phyloP scores from a whole-genome alignment of 2,113 vertebrate species.

The Cyphomyrus discorhynchus region DNA sequence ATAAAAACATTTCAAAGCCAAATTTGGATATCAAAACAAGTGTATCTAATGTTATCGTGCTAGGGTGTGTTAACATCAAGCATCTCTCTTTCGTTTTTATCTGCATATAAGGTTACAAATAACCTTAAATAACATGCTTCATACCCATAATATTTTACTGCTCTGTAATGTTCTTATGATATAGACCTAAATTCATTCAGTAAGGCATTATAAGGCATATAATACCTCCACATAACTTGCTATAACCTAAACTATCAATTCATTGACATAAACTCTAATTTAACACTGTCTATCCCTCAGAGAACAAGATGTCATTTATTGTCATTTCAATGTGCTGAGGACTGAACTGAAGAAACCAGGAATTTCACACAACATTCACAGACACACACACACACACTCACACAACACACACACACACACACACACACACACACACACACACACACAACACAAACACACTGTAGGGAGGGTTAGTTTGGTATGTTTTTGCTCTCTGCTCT shows the following conservation, averaged over 20 bases:
- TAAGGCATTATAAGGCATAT: not conserved
- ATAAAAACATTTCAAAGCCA: not conserved
- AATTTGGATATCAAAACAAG: not conserved
- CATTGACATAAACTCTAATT: not conserved
- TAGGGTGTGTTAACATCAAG: not conserved
- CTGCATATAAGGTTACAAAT: not conserved
- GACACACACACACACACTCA: too few species aligned
- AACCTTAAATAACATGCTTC: not conserved
- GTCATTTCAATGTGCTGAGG: too few species aligned
- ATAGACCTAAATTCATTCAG: not conserved
- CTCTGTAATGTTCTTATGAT: not conserved
- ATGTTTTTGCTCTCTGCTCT: too few species aligned
- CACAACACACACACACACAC: too few species aligned
- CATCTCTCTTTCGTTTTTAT: not conserved
- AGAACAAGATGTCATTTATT: not conserved
- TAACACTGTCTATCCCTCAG: not conserved
- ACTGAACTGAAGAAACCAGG: too few species aligned
- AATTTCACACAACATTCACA: too few species aligned
- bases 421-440: too few species aligned
- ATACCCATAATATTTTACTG: not conserved
- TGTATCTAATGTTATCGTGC: not conserved
- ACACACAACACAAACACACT: too few species aligned
- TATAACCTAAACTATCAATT: not conserved
- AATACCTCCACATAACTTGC: not conserved
- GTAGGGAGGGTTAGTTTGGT: too few species aligned